These are phyloP conservation scores for Glareola pratincola DNA, from an alignment of 2,113 vertebrate genomes.

Conservation along the genomic window DNA sequence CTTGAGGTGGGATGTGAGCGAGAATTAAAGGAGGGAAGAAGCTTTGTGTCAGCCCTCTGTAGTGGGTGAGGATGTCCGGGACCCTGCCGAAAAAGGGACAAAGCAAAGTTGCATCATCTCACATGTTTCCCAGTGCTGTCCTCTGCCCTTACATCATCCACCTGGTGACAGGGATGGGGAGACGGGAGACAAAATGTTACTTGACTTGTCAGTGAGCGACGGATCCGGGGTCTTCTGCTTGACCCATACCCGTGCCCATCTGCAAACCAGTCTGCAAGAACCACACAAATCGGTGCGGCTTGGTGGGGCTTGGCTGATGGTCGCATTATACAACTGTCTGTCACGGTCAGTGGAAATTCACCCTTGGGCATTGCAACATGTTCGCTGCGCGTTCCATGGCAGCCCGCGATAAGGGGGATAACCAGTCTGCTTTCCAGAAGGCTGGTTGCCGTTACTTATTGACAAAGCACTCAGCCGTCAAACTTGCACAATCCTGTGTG, in stretches of 20 bases:
- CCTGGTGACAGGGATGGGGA: not conserved
- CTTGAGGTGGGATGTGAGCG: too few species aligned
- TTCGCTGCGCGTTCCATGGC: not conserved
- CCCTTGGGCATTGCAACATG: not conserved
- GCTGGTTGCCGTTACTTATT: conserved; percentile 41
- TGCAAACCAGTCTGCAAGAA: not conserved
- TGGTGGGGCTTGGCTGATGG: not conserved
- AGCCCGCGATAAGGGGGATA: not conserved
- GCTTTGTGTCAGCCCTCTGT: not conserved
- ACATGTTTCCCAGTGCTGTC: not conserved
- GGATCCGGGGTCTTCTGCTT: rapidly evolving
- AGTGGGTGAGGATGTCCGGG: not conserved
- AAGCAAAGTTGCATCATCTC: not conserved
- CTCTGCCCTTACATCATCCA: not conserved
- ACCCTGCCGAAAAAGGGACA: not conserved
- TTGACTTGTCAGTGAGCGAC: rapidly evolving
- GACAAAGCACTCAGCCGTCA: not conserved
- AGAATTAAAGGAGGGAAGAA: not conserved
- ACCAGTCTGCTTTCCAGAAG: not conserved
- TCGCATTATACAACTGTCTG: not conserved
- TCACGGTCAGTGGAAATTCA: not conserved
- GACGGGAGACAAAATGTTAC: not conserved
- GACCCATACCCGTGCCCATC: not conserved
- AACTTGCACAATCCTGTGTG: not conserved
- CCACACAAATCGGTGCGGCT: rapidly evolving